These are phyloP conservation scores for Peromyscus nudipes DNA, from an alignment of 2,797 vertebrate genomes.

Conservation along the genomic window DNA sequence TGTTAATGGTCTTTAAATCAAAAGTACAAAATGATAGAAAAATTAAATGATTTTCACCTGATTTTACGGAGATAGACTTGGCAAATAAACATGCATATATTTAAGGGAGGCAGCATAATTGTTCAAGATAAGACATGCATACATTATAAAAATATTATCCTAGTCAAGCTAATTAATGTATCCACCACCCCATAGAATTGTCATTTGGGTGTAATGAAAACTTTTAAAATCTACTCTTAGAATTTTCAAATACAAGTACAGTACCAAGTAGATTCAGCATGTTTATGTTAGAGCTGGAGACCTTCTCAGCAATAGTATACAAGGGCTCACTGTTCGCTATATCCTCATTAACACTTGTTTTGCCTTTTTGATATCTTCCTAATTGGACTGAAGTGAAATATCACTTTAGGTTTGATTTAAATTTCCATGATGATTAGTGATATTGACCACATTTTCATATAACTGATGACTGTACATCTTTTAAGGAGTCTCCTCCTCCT, in stretches of 20 bases:
- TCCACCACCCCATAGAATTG: not conserved
- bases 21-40: slow-evolving; percentile 40
- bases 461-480: not conserved
- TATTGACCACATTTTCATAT: not conserved
- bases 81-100: not conserved
- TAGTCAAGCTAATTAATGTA: not conserved
- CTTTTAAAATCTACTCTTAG: not conserved
- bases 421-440: not conserved
- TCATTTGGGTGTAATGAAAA: not conserved
- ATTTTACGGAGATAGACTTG: not conserved
- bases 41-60: not conserved
- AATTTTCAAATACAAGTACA: not conserved
- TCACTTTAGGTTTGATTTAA: not conserved
- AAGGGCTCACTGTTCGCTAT: not conserved
- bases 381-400: not conserved
- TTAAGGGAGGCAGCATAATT: not conserved
- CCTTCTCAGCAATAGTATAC: not conserved
- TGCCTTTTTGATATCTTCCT: not conserved
- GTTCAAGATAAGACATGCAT: not conserved
- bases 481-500: not conserved
- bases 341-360: not conserved
- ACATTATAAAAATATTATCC: not conserved
- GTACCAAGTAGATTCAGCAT: not conserved
- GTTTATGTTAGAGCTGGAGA: not conserved
- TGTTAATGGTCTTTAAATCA: not conserved